Evolutionary conservation across 2,888 invertebrate genomes (phyloP).

Genomic region (Oligia fasciuncula): DNA sequence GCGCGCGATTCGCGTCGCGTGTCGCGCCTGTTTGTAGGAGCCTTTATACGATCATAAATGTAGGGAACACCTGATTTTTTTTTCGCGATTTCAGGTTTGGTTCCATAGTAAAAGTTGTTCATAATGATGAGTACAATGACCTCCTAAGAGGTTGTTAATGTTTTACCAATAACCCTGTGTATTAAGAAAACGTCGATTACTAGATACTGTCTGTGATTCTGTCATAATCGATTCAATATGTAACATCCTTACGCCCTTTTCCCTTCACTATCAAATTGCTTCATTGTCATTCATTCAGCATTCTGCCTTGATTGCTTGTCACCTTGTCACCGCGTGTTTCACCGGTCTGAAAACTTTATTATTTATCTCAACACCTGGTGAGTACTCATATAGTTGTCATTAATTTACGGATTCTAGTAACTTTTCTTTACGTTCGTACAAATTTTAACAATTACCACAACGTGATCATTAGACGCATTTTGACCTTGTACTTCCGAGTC

Average conservation of each 20-base stretch:
- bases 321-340: constrained; percentile 80
- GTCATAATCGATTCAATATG: constrained; percentile 19
- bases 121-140: too few species aligned
- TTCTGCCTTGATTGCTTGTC: constrained; percentile 64
- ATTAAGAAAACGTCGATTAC: not conserved
- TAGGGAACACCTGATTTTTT: too few species aligned
- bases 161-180: too few species aligned
- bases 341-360: constrained; percentile 72
- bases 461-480: constrained; percentile 22
- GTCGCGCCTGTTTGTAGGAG: too few species aligned
- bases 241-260: not conserved
- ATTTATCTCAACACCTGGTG: constrained; percentile 70
- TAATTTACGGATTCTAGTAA: constrained; percentile 9
- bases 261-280: constrained; percentile 31
- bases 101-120: too few species aligned
- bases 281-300: constrained; percentile 52
- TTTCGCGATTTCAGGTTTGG: too few species aligned
- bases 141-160: too few species aligned
- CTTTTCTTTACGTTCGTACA: constrained; percentile 39
- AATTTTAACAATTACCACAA: not conserved
- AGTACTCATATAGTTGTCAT: constrained; percentile 65
- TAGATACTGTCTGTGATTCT: not conserved
- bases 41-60: too few species aligned
- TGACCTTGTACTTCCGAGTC: constrained; percentile 66
- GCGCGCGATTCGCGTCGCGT: too few species aligned